Evolutionary conservation across 2,888 invertebrate species (phyloP), one percentile per base, ranked within the genome.

Genomic region (Ichneumoninae sp.): DNA sequence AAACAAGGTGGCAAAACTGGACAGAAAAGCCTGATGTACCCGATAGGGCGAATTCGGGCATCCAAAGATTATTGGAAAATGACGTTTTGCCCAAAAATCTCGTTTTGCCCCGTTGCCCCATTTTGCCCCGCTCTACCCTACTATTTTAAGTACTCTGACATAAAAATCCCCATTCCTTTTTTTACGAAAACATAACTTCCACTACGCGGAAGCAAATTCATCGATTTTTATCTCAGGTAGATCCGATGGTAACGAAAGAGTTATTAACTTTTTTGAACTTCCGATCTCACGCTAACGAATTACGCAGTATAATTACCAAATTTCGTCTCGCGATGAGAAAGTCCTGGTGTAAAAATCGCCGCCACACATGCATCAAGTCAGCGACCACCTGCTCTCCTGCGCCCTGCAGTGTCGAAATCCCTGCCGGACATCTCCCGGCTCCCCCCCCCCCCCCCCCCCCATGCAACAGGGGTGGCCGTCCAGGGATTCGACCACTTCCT

Each of bases 301-400:
- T 76, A 54, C 54, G 26, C 36, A 22, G 22, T 40, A 22, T 7
- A 50, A 72, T 44, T 33, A n/a, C 6, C 16, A 16, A 16, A 33
- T 62, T 62, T 6, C n/a, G 60, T 62, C 60, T 33, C 10, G 5
- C 16, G 30, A 62, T 62, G 60, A 16, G 30, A 16, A 62, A 62
- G 16, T 36, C 10, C 52, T 69, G 26, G 16, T 50, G 30, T 7
- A 16, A 0, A 36, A 47, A 47, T 72, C 65, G 65, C 69, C 80
- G 33, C 54, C 22, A 66, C 60, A n/a, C 44, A 62, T 40, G 57
- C 70, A 62, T 65, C 44, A 62, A 74, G 69, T 80, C 50, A 83
- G 82, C 82, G 84, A 82, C 87, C 87, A 87, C 86, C 86, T 87
- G 86, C 86, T 87, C 79, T 60, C 79, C 44, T 47, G 70, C 66